Evolutionary conservation across 64 coral and sea anemone genomes (phyloP).

Genomic region (Montipora capricornis): DNA sequence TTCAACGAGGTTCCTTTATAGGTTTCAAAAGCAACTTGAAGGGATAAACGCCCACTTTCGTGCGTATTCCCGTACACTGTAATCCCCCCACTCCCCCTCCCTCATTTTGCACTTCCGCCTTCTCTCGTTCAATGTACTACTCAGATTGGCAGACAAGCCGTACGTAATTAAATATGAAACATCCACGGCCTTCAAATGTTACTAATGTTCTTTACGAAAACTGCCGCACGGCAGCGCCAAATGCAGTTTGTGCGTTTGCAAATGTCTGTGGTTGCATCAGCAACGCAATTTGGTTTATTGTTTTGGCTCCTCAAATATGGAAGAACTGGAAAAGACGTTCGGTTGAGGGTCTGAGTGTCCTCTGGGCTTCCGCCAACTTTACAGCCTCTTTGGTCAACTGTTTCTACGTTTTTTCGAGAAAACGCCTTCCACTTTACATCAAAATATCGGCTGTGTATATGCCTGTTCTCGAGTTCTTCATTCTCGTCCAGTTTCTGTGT

Average conservation of each 20-base stretch:
- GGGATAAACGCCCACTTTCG: too few species aligned
- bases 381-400: slow-evolving; percentile 66
- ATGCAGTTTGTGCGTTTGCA: slow-evolving; percentile 34
- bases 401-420: slow-evolving; percentile 45
- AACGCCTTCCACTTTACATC: slow-evolving; percentile 35
- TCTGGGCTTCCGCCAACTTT: slow-evolving; percentile 67
- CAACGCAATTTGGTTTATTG: slow-evolving; percentile 36
- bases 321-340: slow-evolving; percentile 57
- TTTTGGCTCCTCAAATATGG: slow-evolving; percentile 64
- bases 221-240: slow-evolving; percentile 23
- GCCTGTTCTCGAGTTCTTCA: slow-evolving; percentile 32
- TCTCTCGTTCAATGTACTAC: too few species aligned
- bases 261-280: slow-evolving; percentile 35
- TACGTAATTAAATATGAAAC: too few species aligned
- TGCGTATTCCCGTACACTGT: too few species aligned
- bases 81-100: too few species aligned
- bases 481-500: slow-evolving; percentile 65
- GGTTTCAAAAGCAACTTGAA: too few species aligned
- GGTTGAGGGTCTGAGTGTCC: slow-evolving; percentile 58
- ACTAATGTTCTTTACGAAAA: slow-evolving; percentile 37
- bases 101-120: too few species aligned
- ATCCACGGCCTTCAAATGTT: too few species aligned
- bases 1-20: too few species aligned
- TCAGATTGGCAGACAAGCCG: too few species aligned
- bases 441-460: slow-evolving; percentile 47